Conservation (phyloP, 2,113 vertebrate genomes). For the Heterotilapia buettikoferi region DNA sequence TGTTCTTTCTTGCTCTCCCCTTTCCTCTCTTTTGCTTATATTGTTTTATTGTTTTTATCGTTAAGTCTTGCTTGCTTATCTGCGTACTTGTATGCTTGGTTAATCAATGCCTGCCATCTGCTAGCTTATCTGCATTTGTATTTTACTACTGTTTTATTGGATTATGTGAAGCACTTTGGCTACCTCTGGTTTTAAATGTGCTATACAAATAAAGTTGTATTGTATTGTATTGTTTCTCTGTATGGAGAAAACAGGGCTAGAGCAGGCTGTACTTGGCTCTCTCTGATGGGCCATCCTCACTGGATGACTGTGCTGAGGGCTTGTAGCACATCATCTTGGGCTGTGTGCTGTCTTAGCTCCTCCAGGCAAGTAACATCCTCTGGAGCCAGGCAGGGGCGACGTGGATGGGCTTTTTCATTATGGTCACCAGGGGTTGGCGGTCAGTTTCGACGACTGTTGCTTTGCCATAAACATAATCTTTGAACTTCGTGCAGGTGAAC, state of each 20-base stretch:
- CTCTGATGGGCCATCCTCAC: neutral
- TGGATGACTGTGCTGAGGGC: neutral
- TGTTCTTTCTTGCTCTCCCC: too few species aligned
- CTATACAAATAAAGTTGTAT: too few species aligned
- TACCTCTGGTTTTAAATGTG: too few species aligned
- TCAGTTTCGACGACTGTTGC: neutral
- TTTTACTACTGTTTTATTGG: too few species aligned
- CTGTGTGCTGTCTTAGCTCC: neutral
- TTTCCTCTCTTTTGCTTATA: too few species aligned
- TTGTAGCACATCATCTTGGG: neutral
- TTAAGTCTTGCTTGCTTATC: too few species aligned
- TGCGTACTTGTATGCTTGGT: too few species aligned
- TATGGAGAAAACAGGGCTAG: neutral
- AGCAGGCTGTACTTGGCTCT: neutral
- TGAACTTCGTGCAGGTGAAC: neutral
- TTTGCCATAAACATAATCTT: neutral
- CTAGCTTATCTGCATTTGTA: too few species aligned
- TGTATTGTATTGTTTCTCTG: too few species aligned
- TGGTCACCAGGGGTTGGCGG: neutral
- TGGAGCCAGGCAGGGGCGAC: neutral
- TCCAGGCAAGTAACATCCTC: neutral
- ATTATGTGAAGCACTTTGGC: too few species aligned
- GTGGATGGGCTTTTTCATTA: neutral
- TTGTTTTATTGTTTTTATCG: too few species aligned
- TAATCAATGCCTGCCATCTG: too few species aligned